phyloP scores from a whole-genome alignment of 2,888 invertebrate species.

The Lasiommata megera region DNA sequence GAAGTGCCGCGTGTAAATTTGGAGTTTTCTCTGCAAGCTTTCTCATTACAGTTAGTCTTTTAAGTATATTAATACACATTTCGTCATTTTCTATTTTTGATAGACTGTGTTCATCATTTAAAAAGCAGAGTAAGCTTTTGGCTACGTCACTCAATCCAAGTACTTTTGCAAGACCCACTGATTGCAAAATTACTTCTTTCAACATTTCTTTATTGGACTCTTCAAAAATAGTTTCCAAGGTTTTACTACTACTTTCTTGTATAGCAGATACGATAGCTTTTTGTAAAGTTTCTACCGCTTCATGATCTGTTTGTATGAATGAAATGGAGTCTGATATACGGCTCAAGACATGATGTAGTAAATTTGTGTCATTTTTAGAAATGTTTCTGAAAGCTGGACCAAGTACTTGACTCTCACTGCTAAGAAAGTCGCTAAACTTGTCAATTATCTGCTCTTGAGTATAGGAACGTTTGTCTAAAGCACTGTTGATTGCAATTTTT shows the following conservation, averaged over 20 bases:
- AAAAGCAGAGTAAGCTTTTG: slow-evolving; percentile 73
- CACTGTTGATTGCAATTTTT: slow-evolving; percentile 77
- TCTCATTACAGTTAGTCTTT: slow-evolving; percentile 85
- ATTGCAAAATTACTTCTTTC: slow-evolving; percentile 81
- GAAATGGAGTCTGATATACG: slow-evolving; percentile 83
- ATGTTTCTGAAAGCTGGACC: slow-evolving; percentile 85
- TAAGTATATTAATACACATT: slow-evolving; percentile 84
- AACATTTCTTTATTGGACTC: slow-evolving; percentile 70
- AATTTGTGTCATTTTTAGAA: slow-evolving; percentile 80
- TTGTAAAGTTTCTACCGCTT: slow-evolving; percentile 84
- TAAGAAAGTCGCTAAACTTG: slow-evolving; percentile 83
- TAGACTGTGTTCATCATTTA: slow-evolving; percentile 80
- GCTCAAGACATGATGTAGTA: slow-evolving; percentile 81
- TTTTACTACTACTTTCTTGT: slow-evolving; percentile 82
- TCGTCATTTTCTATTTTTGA: slow-evolving; percentile 80
- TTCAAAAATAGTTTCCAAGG: slow-evolving; percentile 77
- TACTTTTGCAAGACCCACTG: slow-evolving; percentile 85
- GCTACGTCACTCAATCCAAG: slow-evolving; percentile 85
- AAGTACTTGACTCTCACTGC: slow-evolving; percentile 82
- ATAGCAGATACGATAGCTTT: slow-evolving; percentile 85
- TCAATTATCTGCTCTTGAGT: slow-evolving; percentile 83
- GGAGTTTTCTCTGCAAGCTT: slow-evolving; percentile 86
- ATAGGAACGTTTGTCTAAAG: slow-evolving; percentile 67
- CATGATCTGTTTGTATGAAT: slow-evolving; percentile 82
- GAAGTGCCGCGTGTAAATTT: slow-evolving; percentile 82